A percentile compares a stretch with the other conserved stretches of the same genome.
phyloP scores from a whole-genome alignment of 1,140 invertebrate species.

The Calephelis virginiensis region DNA sequence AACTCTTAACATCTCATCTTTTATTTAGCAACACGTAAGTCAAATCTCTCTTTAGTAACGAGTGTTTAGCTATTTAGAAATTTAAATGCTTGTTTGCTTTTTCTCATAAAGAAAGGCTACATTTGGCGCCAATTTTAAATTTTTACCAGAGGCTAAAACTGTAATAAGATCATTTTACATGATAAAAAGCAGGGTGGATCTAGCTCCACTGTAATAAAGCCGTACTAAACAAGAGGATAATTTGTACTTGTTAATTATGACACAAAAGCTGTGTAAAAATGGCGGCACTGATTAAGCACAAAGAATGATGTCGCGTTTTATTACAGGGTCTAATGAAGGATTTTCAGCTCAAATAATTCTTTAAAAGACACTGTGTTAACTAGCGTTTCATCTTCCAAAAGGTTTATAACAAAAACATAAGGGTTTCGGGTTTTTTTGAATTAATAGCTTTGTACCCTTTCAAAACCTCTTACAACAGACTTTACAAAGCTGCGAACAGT shows the following conservation, averaged over 20 bases:
- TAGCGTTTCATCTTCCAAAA: slow-evolving; percentile 9
- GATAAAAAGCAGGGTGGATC: too few species aligned
- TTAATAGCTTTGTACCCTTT: background rate
- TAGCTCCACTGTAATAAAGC: background rate
- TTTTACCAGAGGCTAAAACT: too few species aligned
- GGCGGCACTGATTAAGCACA: background rate
- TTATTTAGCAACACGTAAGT: too few species aligned
- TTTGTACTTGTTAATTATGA: slow-evolving; percentile 14
- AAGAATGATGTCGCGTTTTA: slow-evolving; percentile 4
- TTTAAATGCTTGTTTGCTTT: too few species aligned
- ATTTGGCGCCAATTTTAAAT: too few species aligned
- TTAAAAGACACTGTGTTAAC: slow-evolving; percentile 5
- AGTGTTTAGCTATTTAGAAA: too few species aligned
- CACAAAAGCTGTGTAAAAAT: slow-evolving; percentile 7
- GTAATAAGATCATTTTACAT: background rate
- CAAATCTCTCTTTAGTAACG: too few species aligned
- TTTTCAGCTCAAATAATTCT: slow-evolving; percentile 2
- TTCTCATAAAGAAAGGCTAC: too few species aligned
- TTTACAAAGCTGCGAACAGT: too few species aligned
- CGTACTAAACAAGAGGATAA: background rate
- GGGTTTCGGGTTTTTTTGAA: background rate
- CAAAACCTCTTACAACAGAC: too few species aligned
- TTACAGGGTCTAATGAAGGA: slow-evolving; percentile 4
- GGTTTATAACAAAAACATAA: background rate
- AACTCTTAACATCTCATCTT: too few species aligned